Conservation (phyloP, 2,797 vertebrate genomes). For the Coregonus sp. region DNA sequence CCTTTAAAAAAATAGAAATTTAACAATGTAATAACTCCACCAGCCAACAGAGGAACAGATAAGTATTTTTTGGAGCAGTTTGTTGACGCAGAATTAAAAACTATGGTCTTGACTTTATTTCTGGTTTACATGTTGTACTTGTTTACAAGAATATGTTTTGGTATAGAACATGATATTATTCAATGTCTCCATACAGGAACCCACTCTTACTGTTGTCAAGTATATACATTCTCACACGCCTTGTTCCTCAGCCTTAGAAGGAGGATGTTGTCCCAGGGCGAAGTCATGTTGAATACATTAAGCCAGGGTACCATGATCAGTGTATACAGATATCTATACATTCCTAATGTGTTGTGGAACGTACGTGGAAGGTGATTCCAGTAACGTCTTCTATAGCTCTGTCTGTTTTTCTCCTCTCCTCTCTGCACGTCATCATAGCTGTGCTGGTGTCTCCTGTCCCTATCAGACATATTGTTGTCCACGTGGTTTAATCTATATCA, state of each 20-base stretch:
- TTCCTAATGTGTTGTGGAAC: not conserved
- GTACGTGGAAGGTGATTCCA: constrained; percentile 60
- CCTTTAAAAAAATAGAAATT: constrained; percentile 74
- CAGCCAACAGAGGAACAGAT: constrained; percentile 43
- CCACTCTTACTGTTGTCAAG: too few relatives aligned
- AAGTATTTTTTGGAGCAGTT: constrained; percentile 20
- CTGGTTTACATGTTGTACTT: constrained; percentile 47
- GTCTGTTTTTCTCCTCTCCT: not conserved
- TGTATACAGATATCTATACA: constrained; percentile 4
- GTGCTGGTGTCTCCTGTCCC: constrained; percentile 20
- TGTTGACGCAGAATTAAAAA: constrained; percentile 34
- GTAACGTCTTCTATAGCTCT: constrained; percentile 58
- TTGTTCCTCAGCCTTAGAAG: constrained; percentile 23
- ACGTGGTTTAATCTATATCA: not conserved
- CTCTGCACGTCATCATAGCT: constrained; percentile 35
- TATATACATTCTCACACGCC: constrained; percentile 22
- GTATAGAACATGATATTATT: constrained; percentile 41
- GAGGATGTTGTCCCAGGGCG: constrained; percentile 27
- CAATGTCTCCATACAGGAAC: too few relatives aligned
- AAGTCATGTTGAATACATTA: constrained; percentile 21
- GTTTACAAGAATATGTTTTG: constrained; percentile 61
- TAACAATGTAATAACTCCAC: constrained; percentile 45
- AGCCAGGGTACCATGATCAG: constrained; percentile 37
- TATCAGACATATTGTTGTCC: constrained; percentile 14
- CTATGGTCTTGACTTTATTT: constrained; percentile 15